Evolutionary conservation across 2,797 vertebrate species (phyloP).

Genomic region (Adrianichthys oophorus): DNA sequence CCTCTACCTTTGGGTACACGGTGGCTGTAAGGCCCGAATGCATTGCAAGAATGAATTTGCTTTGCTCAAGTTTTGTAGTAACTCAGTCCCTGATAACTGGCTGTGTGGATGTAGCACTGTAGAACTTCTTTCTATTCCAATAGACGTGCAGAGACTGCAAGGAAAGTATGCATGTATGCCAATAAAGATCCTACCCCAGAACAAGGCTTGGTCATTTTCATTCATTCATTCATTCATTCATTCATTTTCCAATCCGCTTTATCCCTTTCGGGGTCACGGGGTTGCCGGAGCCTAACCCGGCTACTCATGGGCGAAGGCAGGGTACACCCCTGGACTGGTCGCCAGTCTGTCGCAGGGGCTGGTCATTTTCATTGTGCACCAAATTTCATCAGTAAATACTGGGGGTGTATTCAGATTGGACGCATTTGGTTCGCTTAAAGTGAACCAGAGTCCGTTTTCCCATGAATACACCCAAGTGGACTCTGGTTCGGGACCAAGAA

Average conservation of each 20-base stretch:
- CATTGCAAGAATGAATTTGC: constrained; percentile 51
- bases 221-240: too few relatives aligned
- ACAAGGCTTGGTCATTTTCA: constrained; percentile 12
- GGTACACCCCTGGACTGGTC: too few relatives aligned
- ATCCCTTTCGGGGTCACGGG: too few relatives aligned
- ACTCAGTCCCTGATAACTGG: constrained; percentile 35
- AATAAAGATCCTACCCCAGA: constrained; percentile 73
- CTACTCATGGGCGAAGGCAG: too few relatives aligned
- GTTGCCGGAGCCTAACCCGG: too few relatives aligned
- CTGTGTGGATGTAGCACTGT: constrained; percentile 61
- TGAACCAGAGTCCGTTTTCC: too few relatives aligned
- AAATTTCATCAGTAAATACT: not conserved
- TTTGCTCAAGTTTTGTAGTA: constrained; percentile 62
- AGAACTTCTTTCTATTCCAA: constrained; percentile 61
- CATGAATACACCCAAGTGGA: too few relatives aligned
- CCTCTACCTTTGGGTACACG: constrained; percentile 55
- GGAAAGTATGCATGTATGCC: constrained; percentile 62
- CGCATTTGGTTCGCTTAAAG: too few relatives aligned
- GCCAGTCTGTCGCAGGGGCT: too few relatives aligned
- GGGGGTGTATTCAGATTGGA: too few relatives aligned
- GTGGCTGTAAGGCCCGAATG: constrained; percentile 33
- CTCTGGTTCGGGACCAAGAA: too few relatives aligned
- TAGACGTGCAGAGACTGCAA: constrained; percentile 68
- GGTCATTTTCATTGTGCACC: constrained; percentile 17
- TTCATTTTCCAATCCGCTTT: too few relatives aligned